Conservation (phyloP, 2,113 vertebrate species). For the Onychostoma macrolepis region DNA sequence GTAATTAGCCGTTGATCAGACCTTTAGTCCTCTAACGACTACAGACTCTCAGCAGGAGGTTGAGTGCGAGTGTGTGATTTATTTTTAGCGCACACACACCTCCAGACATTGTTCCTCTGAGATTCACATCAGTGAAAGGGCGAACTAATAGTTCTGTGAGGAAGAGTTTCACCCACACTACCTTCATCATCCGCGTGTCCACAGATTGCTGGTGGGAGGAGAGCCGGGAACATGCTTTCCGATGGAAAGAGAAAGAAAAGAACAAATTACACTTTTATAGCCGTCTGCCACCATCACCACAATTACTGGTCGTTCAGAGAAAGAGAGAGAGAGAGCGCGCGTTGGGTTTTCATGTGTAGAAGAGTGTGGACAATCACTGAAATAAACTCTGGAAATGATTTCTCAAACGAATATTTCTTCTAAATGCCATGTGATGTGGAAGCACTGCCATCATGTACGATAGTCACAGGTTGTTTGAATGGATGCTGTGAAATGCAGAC, state of each 20-base stretch:
- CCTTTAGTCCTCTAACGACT: constrained; percentile 50
- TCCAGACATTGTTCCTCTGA: constrained; percentile 45
- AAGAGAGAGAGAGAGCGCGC: constrained; percentile 41
- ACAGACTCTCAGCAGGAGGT: constrained; percentile 32
- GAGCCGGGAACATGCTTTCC: constrained; percentile 77
- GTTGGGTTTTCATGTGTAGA: constrained; percentile 37
- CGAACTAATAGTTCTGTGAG: constrained; percentile 53
- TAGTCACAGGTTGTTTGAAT: not conserved
- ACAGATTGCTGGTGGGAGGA: constrained; percentile 72
- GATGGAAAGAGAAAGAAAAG: constrained; percentile 75
- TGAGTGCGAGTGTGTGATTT: constrained; percentile 39
- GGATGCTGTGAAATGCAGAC: not conserved
- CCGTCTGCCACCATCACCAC: constrained; percentile 76
- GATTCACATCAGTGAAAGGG: constrained; percentile 51
- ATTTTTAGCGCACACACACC: constrained; percentile 40
- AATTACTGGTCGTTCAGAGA: constrained; percentile 71
- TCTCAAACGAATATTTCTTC: not conserved
- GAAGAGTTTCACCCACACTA: constrained; percentile 49
- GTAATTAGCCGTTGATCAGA: constrained; percentile 54
- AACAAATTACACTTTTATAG: constrained; percentile 82
- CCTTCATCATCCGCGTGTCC: constrained; percentile 59
- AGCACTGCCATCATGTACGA: not conserved
- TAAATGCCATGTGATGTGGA: not conserved
- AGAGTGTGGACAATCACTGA: constrained; percentile 48
- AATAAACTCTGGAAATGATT: constrained; percentile 5